Conservation (phyloP, 2,113 vertebrate genomes). For the Prunella fulvescens region DNA sequence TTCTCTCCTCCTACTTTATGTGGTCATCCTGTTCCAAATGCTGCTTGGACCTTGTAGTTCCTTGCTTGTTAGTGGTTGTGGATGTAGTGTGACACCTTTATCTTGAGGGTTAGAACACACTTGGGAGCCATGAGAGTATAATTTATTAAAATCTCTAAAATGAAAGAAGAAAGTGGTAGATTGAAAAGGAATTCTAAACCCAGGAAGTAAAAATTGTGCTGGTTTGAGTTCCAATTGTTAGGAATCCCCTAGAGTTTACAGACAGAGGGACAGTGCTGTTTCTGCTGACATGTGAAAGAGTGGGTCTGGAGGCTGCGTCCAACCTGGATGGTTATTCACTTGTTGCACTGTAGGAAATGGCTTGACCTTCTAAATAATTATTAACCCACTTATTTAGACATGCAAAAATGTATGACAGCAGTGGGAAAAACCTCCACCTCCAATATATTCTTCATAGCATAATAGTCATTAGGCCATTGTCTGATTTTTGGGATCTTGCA, state of each 20-base stretch:
- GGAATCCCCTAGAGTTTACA: neutral
- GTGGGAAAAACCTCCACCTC: neutral
- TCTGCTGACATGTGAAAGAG: neutral
- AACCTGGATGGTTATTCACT: neutral
- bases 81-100: neutral
- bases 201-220: neutral
- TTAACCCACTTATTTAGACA: neutral
- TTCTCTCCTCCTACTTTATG: neutral
- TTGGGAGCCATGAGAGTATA: neutral
- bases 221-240: neutral
- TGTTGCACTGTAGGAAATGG: neutral
- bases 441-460: neutral
- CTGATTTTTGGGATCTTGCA: neutral
- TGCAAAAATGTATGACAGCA: neutral
- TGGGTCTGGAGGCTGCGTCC: neutral
- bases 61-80: neutral
- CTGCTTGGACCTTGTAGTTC: neutral
- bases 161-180: neutral
- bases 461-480: neutral
- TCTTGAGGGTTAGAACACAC: neutral
- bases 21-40: neutral
- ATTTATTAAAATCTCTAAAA: neutral
- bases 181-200: neutral
- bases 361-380: neutral
- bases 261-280: neutral